These are phyloP conservation scores for Podarcis siculus DNA, from an alignment of 2,797 vertebrate genomes.

Conservation along the genomic window DNA sequence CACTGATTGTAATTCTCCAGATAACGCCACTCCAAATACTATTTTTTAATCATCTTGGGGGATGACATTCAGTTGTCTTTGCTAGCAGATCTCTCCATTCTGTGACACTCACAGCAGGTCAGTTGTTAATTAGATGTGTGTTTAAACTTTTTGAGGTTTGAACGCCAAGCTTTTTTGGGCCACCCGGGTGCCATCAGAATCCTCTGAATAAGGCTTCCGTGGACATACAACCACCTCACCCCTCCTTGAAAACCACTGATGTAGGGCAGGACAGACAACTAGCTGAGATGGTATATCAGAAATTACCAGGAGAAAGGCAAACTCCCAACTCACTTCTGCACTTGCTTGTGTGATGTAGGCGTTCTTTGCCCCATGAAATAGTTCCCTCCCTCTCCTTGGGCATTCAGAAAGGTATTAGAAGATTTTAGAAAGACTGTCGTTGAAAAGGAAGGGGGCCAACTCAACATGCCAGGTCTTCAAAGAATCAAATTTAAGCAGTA, in stretches of 20 bases:
- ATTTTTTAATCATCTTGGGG: background rate
- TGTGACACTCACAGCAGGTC: background rate
- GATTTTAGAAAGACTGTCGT: background rate
- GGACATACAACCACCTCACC: background rate
- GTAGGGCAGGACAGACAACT: background rate
- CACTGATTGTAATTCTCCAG: background rate
- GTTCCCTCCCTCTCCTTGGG: background rate
- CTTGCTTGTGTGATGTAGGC: background rate
- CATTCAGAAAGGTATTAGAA: background rate
- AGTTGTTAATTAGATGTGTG: background rate
- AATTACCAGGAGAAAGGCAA: background rate
- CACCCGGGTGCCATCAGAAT: background rate
- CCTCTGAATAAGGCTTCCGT: background rate
- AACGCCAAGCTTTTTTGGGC: background rate
- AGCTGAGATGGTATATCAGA: background rate
- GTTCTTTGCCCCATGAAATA: background rate
- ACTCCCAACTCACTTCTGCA: background rate
- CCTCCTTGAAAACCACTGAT: background rate
- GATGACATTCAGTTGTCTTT: background rate
- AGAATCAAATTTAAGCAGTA: conserved; percentile 25
- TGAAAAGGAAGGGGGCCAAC: background rate
- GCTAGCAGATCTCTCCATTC: background rate
- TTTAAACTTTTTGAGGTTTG: background rate
- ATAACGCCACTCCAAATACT: background rate
- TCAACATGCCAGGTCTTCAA: background rate